A percentile compares a stretch with the other conserved stretches of the same genome.
These are phyloP conservation scores for Empidonax traillii DNA, from an alignment of 2,113 vertebrate genomes.

Conservation along the genomic window DNA sequence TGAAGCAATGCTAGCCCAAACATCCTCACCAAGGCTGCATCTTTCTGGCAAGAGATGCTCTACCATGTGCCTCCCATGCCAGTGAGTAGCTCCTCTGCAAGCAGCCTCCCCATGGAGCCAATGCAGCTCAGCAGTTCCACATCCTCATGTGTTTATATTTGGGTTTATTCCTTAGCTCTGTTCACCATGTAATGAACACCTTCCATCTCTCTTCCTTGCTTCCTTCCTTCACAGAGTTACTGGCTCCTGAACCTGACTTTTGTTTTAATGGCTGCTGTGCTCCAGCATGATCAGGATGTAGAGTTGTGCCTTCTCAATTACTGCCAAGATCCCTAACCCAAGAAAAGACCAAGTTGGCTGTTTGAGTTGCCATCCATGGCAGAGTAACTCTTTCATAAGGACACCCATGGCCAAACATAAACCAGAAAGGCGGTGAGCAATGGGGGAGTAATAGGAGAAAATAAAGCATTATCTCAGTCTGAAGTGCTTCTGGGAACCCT, in stretches of 20 bases:
- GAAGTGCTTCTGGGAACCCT: background rate
- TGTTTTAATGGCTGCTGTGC: background rate
- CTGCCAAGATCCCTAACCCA: background rate
- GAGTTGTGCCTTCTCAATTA: background rate
- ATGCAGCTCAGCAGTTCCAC: background rate
- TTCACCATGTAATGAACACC: background rate
- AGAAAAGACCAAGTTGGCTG: background rate
- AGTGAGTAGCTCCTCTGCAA: background rate
- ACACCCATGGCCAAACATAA: background rate
- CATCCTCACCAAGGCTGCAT: background rate
- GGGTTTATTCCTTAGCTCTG: background rate
- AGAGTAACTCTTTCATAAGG: background rate
- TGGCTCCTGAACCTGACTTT: background rate
- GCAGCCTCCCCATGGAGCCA: background rate
- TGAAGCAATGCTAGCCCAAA: background rate
- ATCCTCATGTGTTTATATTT: background rate
- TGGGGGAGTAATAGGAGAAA: background rate
- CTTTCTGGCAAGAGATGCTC: background rate
- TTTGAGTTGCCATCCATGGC: background rate
- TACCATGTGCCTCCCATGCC: background rate
- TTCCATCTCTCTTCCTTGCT: background rate
- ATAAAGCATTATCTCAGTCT: slow-evolving; percentile 18
- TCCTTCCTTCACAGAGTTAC: background rate
- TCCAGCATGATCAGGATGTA: background rate
- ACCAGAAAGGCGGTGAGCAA: background rate